Conservation (phyloP, 2,113 vertebrate genomes). For the Aplodontia rufa region DNA sequence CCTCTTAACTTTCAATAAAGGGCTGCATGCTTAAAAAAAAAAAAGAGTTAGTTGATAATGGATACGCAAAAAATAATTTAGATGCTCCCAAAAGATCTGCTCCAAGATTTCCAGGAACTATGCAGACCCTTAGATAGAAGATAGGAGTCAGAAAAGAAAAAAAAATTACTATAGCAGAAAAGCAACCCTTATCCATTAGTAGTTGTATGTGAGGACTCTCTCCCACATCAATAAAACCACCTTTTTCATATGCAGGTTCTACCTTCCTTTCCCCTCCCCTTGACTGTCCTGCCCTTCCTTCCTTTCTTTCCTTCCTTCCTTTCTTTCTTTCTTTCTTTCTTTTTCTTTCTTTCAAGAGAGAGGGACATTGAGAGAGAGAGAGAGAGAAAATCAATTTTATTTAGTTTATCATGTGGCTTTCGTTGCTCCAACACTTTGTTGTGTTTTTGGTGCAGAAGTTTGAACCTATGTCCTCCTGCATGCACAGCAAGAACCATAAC, state of each 20-base stretch:
- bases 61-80: background rate
- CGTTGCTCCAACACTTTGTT: too few relatives aligned
- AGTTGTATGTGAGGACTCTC: background rate
- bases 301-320: too few relatives aligned
- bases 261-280: background rate
- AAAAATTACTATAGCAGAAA: background rate
- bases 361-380: too few relatives aligned
- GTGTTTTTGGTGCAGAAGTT: too few relatives aligned
- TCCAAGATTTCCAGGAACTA: slow-evolving; percentile 40
- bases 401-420: too few relatives aligned
- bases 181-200: background rate
- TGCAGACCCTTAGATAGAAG: background rate
- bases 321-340: too few relatives aligned
- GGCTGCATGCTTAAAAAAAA: too few relatives aligned
- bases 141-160: background rate
- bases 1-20: too few relatives aligned
- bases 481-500: too few relatives aligned
- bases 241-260: background rate
- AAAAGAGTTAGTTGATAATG: background rate
- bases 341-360: too few relatives aligned
- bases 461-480: too few relatives aligned
- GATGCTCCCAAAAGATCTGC: slow-evolving; percentile 10
- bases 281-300: background rate
- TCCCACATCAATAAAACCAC: background rate
- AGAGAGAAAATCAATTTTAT: too few relatives aligned